Conservation (phyloP, 2,113 vertebrate genomes). For the Lampris megalopsis region DNA sequence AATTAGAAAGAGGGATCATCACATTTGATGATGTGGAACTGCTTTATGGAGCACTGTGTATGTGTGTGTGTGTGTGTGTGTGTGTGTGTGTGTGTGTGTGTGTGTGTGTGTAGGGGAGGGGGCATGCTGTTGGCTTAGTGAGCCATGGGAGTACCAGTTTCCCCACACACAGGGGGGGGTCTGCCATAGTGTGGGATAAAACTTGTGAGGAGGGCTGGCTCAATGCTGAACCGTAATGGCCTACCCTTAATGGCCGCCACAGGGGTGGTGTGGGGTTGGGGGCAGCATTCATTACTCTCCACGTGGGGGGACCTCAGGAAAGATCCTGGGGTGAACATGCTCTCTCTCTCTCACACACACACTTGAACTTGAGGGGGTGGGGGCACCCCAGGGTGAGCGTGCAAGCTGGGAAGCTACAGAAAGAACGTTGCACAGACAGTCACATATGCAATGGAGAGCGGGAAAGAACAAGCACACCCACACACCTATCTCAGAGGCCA, state of each 20-base stretch:
- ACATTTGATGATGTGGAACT: constrained; percentile 80
- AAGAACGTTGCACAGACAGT: constrained; percentile 16
- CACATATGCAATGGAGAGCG: background rate
- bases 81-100: constrained; percentile 1
- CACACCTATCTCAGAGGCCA: background rate
- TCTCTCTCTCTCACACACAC: constrained; percentile 13
- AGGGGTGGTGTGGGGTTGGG: constrained; percentile 20
- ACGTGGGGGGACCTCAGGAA: constrained; percentile 48
- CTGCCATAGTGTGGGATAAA: constrained; percentile 59
- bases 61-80: constrained; percentile 13
- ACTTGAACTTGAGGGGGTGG: constrained; percentile 32
- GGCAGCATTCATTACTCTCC: constrained; percentile 71
- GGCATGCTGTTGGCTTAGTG: constrained; percentile 76
- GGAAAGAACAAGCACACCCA: background rate
- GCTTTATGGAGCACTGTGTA: constrained; percentile 73
- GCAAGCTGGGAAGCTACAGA: constrained; percentile 24
- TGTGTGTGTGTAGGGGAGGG: constrained; percentile 13
- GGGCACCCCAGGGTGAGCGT: constrained; percentile 30
- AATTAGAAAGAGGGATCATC: constrained; percentile 81
- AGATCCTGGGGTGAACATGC: constrained; percentile 37
- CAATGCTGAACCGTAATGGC: constrained; percentile 66
- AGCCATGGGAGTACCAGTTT: constrained; percentile 73
- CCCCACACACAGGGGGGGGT: constrained; percentile 62
- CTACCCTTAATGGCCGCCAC: constrained; percentile 70
- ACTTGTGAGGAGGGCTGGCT: constrained; percentile 64